phyloP scores from a whole-genome alignment of 2,113 vertebrate species.

The Micromys minutus region DNA sequence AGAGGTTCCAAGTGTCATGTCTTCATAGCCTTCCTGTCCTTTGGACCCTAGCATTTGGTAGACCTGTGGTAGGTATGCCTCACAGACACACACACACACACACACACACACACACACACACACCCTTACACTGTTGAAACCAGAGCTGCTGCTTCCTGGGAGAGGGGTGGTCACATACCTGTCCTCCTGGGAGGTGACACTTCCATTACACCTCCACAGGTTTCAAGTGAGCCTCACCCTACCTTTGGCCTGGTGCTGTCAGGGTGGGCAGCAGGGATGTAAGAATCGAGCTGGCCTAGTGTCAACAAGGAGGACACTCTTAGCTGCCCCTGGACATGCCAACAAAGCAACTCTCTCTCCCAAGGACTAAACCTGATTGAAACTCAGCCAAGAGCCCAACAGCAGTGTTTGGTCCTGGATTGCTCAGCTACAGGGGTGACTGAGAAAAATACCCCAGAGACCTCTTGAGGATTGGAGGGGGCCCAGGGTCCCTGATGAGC shows the following conservation, averaged over 20 bases:
- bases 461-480: background rate
- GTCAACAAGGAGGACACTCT: background rate
- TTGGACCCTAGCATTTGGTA: background rate
- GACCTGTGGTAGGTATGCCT: background rate
- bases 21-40: background rate
- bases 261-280: constrained; percentile 13
- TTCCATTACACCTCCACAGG: constrained; percentile 69
- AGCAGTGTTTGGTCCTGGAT: background rate
- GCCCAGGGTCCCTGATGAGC: background rate
- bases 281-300: background rate
- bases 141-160: constrained; percentile 24
- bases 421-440: background rate
- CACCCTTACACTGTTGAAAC: constrained; percentile 35
- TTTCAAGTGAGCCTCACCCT: constrained; percentile 76
- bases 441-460: background rate
- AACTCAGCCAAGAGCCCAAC: background rate
- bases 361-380: background rate
- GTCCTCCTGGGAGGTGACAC: constrained; percentile 61
- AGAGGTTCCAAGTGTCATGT: background rate
- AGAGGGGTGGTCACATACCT: constrained; percentile 59
- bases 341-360: background rate
- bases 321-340: background rate
- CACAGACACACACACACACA: background rate
- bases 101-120: background rate
- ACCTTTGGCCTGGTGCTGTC: background rate